A percentile compares a stretch with the other conserved stretches of the same genome.
Conservation (phyloP, 2,797 vertebrate genomes). For the Xiphorhynchus erythropygius region DNA sequence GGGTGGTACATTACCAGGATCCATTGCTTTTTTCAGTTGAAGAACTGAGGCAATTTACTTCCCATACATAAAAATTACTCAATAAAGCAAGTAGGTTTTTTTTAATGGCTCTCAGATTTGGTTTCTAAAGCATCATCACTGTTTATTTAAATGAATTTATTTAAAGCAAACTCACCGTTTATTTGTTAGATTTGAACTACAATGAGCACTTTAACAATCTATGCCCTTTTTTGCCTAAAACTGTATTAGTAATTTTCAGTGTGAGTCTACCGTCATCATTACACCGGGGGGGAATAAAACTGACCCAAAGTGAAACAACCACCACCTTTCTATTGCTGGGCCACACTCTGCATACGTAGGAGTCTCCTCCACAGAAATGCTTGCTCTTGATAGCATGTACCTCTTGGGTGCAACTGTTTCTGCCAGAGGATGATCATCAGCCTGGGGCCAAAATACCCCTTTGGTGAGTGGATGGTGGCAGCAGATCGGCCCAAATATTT, state of each 20-base stretch:
- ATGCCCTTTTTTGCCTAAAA: not conserved
- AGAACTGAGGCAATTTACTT: not conserved
- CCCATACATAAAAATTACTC: not conserved
- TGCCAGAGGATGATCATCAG: not conserved
- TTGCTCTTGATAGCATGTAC: rapidly evolving
- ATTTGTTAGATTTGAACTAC: not conserved
- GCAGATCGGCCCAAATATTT: not conserved
- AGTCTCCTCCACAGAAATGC: not conserved
- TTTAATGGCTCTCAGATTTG: not conserved
- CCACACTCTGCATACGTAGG: rapidly evolving
- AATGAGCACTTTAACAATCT: not conserved
- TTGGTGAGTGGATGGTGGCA: no score
- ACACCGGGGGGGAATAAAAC: not conserved
- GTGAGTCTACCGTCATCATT: not conserved
- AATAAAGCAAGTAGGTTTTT: not conserved
- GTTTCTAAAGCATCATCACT: not conserved
- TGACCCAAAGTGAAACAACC: not conserved
- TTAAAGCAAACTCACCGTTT: not conserved
- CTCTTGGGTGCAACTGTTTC: not conserved
- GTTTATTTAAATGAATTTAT: not conserved
- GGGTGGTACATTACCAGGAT: not conserved
- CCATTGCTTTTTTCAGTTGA: not conserved
- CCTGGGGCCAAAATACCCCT: not conserved
- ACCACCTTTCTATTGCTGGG: not conserved
- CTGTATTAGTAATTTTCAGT: not conserved